Evolutionary conservation across 2,113 vertebrate species (phyloP).

Genomic region (Tetraodon nigroviridis): DNA sequence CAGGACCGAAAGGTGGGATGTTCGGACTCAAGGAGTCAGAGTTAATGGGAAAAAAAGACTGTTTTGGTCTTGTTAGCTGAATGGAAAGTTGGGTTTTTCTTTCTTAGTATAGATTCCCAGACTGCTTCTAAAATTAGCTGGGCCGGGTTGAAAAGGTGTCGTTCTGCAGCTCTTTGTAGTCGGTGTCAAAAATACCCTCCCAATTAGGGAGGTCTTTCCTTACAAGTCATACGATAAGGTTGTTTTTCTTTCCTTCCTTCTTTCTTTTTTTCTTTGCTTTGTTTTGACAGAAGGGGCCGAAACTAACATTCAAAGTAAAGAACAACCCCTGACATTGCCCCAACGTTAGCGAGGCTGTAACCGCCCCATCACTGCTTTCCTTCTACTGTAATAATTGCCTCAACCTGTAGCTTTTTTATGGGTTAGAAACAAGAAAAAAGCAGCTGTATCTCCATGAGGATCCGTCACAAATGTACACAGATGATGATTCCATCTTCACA

Average conservation of each 20-base stretch:
- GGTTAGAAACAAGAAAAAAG: too few relatives aligned
- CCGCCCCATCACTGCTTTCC: neutral
- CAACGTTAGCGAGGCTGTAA: slow-evolving; percentile 7
- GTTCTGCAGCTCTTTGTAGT: slow-evolving; percentile 26
- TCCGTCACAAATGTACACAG: too few relatives aligned
- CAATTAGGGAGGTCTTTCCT: too few relatives aligned
- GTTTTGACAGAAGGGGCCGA: slow-evolving; percentile 1
- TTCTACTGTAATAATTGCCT: neutral
- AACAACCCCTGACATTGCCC: slow-evolving; percentile 4
- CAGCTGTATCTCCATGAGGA: too few relatives aligned
- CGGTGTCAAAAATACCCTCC: slow-evolving; percentile 4
- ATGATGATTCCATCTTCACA: too few relatives aligned
- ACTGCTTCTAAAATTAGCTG: slow-evolving; percentile 1
- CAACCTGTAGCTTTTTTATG: neutral
- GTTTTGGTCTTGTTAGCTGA: too few relatives aligned
- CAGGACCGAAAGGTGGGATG: slow-evolving; percentile 53
- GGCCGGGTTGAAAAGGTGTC: slow-evolving; percentile 31
- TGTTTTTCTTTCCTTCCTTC: slow-evolving; percentile 15
- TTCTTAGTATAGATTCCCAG: too few relatives aligned
- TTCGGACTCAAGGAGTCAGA: neutral
- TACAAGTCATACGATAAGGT: slow-evolving; percentile 8
- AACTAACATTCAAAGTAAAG: slow-evolving; percentile 5
- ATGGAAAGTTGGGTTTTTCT: too few relatives aligned
- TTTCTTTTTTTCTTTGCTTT: neutral
- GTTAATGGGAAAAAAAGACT: neutral